Conservation (phyloP, 2,888 invertebrate genomes). For the Drosophila niveifrons region DNA sequence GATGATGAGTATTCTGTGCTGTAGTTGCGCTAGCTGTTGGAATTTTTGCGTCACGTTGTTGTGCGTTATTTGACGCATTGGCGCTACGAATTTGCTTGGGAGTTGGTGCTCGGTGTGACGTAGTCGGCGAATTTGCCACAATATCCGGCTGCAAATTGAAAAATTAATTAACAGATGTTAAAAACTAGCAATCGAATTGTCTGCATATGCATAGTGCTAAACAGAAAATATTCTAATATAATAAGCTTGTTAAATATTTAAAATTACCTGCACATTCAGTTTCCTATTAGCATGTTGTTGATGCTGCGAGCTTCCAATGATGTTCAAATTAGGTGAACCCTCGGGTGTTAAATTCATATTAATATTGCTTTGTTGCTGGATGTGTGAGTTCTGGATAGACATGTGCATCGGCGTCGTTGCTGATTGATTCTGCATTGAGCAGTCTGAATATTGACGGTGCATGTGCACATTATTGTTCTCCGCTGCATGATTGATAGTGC, state of each 20-base stretch:
- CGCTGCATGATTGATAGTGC: conserved; percentile 92
- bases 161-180: neutral
- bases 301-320: conserved; percentile 78
- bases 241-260: neutral
- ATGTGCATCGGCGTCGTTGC: conserved; percentile 86
- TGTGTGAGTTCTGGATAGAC: conserved; percentile 88
- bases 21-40: conserved; percentile 72
- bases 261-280: conserved; percentile 81
- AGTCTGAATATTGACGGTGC: conserved; percentile 87
- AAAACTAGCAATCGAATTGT: neutral
- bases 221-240: too few relatives aligned
- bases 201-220: too few relatives aligned
- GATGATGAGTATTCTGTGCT: conserved; percentile 70
- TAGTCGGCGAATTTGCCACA: conserved; percentile 67
- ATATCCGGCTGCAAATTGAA: conserved; percentile 67
- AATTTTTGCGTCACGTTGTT: conserved; percentile 83
- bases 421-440: conserved; percentile 89
- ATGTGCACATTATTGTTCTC: conserved; percentile 88
- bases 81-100: conserved; percentile 83
- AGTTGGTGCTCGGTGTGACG: conserved; percentile 83
- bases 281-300: conserved; percentile 78
- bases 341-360: conserved; percentile 72
- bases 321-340: conserved; percentile 85
- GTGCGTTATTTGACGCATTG: conserved; percentile 65
- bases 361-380: conserved; percentile 84